Conservation (phyloP, 2,888 invertebrate genomes). For the Griposia aprilina region DNA sequence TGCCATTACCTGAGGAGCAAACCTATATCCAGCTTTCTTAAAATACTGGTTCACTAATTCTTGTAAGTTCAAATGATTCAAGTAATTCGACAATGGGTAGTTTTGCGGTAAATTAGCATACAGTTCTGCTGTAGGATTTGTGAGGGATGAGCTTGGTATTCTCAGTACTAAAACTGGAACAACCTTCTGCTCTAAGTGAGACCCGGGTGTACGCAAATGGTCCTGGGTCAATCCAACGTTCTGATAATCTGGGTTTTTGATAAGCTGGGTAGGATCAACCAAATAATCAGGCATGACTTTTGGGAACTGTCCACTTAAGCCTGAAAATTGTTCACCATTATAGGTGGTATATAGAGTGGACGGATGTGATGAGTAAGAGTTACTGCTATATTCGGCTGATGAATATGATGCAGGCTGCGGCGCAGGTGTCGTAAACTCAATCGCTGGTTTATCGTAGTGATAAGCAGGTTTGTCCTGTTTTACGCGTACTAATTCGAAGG, state of each 20-base stretch:
- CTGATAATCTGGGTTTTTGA: constrained; percentile 87
- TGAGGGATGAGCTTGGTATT: constrained; percentile 90
- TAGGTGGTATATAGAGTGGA: constrained; percentile 87
- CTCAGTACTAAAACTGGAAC: constrained; percentile 91
- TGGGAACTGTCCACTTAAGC: constrained; percentile 86
- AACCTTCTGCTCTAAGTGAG: constrained; percentile 83
- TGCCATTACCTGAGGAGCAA: constrained; percentile 83
- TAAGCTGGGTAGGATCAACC: constrained; percentile 84
- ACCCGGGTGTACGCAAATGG: constrained; percentile 83
- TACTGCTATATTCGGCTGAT: constrained; percentile 58
- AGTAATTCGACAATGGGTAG: constrained; percentile 88
- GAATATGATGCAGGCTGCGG: constrained; percentile 42
- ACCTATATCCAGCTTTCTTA: constrained; percentile 84
- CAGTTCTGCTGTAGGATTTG: constrained; percentile 88
- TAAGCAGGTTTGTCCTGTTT: constrained; percentile 81
- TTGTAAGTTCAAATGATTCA: constrained; percentile 90
- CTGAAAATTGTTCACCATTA: constrained; percentile 86
- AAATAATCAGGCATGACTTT: constrained; percentile 87
- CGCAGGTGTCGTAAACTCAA: constrained; percentile 75
- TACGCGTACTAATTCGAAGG: constrained; percentile 86
- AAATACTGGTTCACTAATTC: constrained; percentile 89
- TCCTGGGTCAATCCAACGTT: constrained; percentile 87
- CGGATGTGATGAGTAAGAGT: constrained; percentile 70
- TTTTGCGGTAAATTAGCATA: constrained; percentile 90
- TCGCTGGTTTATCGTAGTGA: constrained; percentile 79